Percentiles rank a stretch among this genome's conserved stretches.
Conservation (phyloP, 2,113 vertebrate genomes). For the Anolis sagrei region DNA sequence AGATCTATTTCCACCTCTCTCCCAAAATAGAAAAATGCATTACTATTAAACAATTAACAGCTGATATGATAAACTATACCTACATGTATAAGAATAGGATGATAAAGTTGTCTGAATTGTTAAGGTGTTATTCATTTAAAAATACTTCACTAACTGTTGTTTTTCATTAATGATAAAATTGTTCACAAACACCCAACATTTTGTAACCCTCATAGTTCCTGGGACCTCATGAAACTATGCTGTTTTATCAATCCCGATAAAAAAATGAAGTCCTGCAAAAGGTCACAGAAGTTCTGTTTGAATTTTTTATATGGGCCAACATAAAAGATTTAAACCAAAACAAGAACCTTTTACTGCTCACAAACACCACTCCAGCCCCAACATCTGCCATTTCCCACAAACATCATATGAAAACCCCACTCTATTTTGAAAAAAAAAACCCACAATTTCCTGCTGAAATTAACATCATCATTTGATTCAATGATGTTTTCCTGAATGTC, state of each 20-base stretch:
- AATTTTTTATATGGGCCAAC: constrained; percentile 62
- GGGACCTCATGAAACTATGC: constrained; percentile 31
- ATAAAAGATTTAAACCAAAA: constrained; percentile 61
- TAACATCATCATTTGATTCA: not conserved
- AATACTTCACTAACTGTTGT: not conserved
- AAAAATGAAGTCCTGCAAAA: constrained; percentile 39
- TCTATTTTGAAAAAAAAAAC: not conserved
- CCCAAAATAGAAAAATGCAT: not conserved
- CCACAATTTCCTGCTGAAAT: not conserved
- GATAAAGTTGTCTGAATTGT: not conserved
- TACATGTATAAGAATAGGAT: not conserved
- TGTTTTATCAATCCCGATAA: not conserved
- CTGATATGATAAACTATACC: not conserved
- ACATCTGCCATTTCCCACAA: constrained; percentile 35
- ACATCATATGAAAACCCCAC: not conserved
- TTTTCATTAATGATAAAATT: not conserved
- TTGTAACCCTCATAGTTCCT: not conserved
- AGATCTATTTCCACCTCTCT: not conserved
- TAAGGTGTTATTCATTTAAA: no score
- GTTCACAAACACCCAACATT: not conserved
- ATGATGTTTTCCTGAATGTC: not conserved
- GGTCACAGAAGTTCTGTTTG: constrained; percentile 43
- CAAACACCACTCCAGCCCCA: not conserved
- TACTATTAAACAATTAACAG: not conserved
- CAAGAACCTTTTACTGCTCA: constrained; percentile 21